Base-by-base conservation (phyloP, 2,113 vertebrate species). In the Haemorhous mexicanus region DNA sequence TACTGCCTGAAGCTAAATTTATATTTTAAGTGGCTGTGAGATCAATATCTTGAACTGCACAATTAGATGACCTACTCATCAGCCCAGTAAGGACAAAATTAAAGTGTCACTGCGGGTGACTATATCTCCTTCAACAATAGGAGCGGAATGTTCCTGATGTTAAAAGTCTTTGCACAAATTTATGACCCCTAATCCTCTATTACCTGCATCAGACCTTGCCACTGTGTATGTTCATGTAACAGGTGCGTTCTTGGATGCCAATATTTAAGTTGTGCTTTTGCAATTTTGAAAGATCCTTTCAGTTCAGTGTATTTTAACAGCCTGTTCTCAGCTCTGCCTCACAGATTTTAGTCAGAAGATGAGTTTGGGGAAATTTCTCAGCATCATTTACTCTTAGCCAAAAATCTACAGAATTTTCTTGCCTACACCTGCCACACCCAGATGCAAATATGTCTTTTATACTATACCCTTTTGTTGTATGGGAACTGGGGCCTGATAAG, bases 401-500 rank as follows among this genome's bases (percentile, higher is more conserved):
- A 78, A 74, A 82, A 66, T n/a, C 19, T 41, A 28, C 4, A 44
- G 67, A 44, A 28, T 47, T 5, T 0, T 41, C 39, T 37, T 53
- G 3, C 30, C 5, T 64, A 33, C 20, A 39, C 2, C 8, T 0
- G 1, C 4, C 3, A 19, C 8, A 24, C 1, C 0, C 6, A 8
- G 2, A 2, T 44, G 30, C 5, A 62, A 64, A 32, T 58, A 53
- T 44, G 61, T 88, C 1, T 33, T 78, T 76, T 56, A 33, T 33
- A 44, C 21, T 58, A 15, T 32, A 67, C 3, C 1, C 1, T 58
- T 70, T 91, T 79, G 4, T 33, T 78, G 12, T 2, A 6, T 9
- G 32, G 32, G 50, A 92, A 49, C 3, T 33, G 3, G 4, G 8
- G 8, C 7, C 13, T 58, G 5, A 49, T 76, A 21, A 70, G 16